Base-by-base conservation (phyloP, 2,113 vertebrate species). In the Apistogramma diplotaenia region DNA sequence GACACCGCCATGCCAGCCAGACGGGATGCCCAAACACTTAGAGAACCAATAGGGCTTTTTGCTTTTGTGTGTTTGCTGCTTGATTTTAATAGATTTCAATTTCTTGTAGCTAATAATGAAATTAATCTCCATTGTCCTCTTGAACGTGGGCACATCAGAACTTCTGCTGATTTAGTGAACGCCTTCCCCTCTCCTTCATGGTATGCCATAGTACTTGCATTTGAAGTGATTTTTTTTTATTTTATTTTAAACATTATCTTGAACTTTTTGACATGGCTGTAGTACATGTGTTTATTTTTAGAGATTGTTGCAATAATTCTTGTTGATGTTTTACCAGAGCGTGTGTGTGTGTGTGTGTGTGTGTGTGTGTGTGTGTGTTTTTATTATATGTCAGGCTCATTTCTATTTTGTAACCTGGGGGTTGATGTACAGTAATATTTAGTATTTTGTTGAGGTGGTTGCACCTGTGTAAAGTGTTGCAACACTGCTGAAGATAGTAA, bases 271-370 rank as follows among this genome's bases (percentile, higher is more conserved):
- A 90, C 85, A 89, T 90, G 90, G 88, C 83, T 91, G 91, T 92
- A 92, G 87, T 94, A 90, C 85, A 88, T 79, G 83, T 92, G 88
- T 94, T 91, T 87, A 58, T 92, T 88, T 93, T 93, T 94, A 93
- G 90, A 94, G 93, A 94, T 91, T 93, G 93, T 93, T 95, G 93
- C 93, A 94, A 94, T 95, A 94, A 93, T 94, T 94, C 78, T 94
- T 74, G 85, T 95, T 84, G 79, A 79, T 90, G 89, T 94, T 92
- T 87, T 90, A 87, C 91, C 91, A 81, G 87, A 92, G 76, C 77
- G 74, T 81, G 79, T 89, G 81, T 75, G 74, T 65, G 49, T 55
- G 51, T 27, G 82, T n/a, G n/a, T n/a, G n/a, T n/a, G n/a, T n/a
- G n/a, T n/a, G n/a, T n/a, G 74, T 81, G 79, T 89, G 81, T 75